Evolutionary conservation across 2,888 invertebrate species (phyloP).

Genomic region (Morpho achilles): DNA sequence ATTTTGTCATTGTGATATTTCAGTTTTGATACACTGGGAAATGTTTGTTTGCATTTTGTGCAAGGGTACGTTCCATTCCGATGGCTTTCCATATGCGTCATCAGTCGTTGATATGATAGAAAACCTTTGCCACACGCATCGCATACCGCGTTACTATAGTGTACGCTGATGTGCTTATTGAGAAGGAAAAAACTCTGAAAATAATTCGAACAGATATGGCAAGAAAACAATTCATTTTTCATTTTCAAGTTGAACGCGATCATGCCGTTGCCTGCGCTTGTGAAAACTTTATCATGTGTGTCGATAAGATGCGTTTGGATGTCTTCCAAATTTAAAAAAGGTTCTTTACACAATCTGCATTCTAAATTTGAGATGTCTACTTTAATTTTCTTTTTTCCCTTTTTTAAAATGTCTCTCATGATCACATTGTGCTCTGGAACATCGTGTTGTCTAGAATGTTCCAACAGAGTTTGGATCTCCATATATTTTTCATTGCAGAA

Average conservation of each 20-base stretch:
- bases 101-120: conserved; percentile 25
- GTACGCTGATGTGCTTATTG: conserved; percentile 31
- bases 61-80: conserved; percentile 26
- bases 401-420: conserved; percentile 31
- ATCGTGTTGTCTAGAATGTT: conserved; percentile 25
- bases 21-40: conserved; percentile 25
- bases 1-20: conserved; percentile 29
- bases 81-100: conserved; percentile 29
- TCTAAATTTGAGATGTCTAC: conserved; percentile 35
- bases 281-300: conserved; percentile 30
- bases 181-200: conserved; percentile 30
- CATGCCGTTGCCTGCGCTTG: conserved; percentile 32
- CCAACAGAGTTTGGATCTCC: conserved; percentile 24
- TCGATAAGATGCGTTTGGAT: conserved; percentile 28
- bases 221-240: conserved; percentile 24
- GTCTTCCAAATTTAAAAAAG: conserved; percentile 28
- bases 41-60: conserved; percentile 25
- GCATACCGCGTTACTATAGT: conserved; percentile 30
- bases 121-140: conserved; percentile 32
- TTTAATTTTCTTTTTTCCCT: conserved; percentile 35
- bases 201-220: conserved; percentile 27
- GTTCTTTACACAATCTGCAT: conserved; percentile 32
- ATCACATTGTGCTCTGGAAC: conserved; percentile 22
- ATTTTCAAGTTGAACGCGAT: conserved; percentile 25
- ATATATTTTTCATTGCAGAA: conserved; percentile 32